phyloP scores from a whole-genome alignment of 2,797 vertebrate genomes.

The Oryzias sinensis region DNA sequence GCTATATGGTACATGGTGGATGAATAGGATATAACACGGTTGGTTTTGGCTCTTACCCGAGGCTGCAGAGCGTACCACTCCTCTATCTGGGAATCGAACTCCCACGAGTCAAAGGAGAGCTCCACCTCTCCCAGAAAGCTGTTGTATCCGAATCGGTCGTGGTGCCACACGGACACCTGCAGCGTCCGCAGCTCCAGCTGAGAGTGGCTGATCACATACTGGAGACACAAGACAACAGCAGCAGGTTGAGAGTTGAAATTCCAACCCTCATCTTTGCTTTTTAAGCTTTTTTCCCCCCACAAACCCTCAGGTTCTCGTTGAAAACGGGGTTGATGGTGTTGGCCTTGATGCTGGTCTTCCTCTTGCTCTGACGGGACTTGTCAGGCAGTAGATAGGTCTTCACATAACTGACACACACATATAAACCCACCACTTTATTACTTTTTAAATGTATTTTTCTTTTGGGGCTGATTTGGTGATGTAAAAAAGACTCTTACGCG shows the following conservation, averaged over 20 bases:
- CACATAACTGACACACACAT: slow-evolving; percentile 83
- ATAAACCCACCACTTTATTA: background rate
- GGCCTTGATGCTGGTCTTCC: slow-evolving; percentile 93
- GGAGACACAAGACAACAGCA: slow-evolving; percentile 24
- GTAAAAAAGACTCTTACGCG: slow-evolving; percentile 79
- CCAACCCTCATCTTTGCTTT: background rate
- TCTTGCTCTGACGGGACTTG: slow-evolving; percentile 91
- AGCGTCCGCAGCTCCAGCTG: slow-evolving; percentile 94
- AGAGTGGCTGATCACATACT: slow-evolving; percentile 97
- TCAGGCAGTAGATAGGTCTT: slow-evolving; percentile 97
- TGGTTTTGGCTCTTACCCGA: slow-evolving; percentile 76
- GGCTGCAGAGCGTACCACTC: slow-evolving; percentile 92
- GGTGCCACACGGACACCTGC: slow-evolving; percentile 96
- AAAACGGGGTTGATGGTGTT: slow-evolving; percentile 91
- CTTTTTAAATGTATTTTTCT: background rate
- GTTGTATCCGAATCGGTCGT: slow-evolving; percentile 94
- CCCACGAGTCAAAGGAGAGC: slow-evolving; percentile 93
- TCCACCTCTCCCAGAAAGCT: slow-evolving; percentile 96
- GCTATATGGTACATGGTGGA: background rate
- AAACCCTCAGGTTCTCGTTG: slow-evolving; percentile 91
- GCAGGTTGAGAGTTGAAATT: background rate
- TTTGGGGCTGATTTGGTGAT: background rate
- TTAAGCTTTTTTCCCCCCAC: slow-evolving; percentile 27
- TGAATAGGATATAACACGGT: background rate
- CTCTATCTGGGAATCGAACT: slow-evolving; percentile 89